Base-by-base conservation (phyloP, 1,140 invertebrate species). In the Drosophila ambigua region DNA sequence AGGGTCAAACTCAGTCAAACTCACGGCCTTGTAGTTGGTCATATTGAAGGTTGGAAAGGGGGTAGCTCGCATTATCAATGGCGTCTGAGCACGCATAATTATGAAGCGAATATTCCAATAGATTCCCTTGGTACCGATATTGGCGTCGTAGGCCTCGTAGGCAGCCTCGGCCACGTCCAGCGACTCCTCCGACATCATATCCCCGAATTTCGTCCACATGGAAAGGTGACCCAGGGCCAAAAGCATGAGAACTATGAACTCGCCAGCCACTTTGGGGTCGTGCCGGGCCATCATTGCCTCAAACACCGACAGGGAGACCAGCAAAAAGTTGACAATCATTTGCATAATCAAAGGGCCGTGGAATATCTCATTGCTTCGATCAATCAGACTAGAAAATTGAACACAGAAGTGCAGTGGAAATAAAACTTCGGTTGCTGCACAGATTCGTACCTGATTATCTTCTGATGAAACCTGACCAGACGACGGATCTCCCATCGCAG, bases 1-100 rank as follows among this genome's bases (percentile, higher is more conserved):
- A 49, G 4, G 3, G 4, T 9, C 0, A 7, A 0, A 24, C 11
- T 39, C 7, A 4, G 1, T 23, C 7, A 0, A 13, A 71, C 77
- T 74, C 24, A 85, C 77, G 35, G 62, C 51, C 68, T 77, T 80
- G 20, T 71, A 71, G 9, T 66, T 85, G 11, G 8, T 2, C 24
- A 77, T 15, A 58, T 74, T 85, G 23, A 77, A 78, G 4, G 65
- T 51, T 1, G 77, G 77, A 67, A 85, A 78, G 1, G 77, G 68
- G 20, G 9, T 52, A 0, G 66, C 55, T 0, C 20, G 58, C 8
- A 84, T 62, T 3, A 13, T 45, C 8, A 84, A 35, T 3, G 73
- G 62, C 7, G 13, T n/a, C 28, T 85, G 81, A 1, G 77, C 62
- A 0, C 81, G 63, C 11, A 59, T 48, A 0, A 87, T 74, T 2